These are phyloP conservation scores for Exaiptasia diaphana DNA, from an alignment of 64 coral and sea anemone genomes.

Conservation along the genomic window DNA sequence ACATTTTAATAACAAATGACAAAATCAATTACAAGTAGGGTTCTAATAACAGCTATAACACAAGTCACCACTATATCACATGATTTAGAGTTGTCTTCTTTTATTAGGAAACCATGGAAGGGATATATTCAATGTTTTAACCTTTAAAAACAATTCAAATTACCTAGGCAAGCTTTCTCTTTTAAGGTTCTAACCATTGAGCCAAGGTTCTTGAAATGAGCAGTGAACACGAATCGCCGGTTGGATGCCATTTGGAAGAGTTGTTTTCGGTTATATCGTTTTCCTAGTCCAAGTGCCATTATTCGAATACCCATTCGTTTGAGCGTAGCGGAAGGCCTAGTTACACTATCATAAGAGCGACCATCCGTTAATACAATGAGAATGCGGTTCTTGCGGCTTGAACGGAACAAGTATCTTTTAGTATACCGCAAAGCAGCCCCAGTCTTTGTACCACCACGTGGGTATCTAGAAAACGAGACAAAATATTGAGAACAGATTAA, in stretches of 20 bases:
- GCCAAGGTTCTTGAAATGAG: slow-evolving; percentile 41
- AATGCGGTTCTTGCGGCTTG: slow-evolving; percentile 36
- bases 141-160: not conserved
- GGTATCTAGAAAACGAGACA: slow-evolving; percentile 15
- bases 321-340: not conserved
- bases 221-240: slow-evolving; percentile 47
- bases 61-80: too few species aligned
- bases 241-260: slow-evolving; percentile 45
- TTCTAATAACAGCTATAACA: too few species aligned
- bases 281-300: slow-evolving; percentile 36
- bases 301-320: slow-evolving; percentile 28
- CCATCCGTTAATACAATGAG: slow-evolving; percentile 59
- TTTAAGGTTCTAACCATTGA: slow-evolving; percentile 34
- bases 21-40: too few species aligned
- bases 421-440: slow-evolving; percentile 48
- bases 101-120: too few species aligned
- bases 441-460: slow-evolving; percentile 54
- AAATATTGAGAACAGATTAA: too few species aligned
- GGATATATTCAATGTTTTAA: too few species aligned
- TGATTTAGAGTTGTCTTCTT: too few species aligned
- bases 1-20: too few species aligned
- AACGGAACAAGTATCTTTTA: slow-evolving; percentile 44
- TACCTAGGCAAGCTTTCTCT: slow-evolving; percentile 2
- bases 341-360: slow-evolving; percentile 38
- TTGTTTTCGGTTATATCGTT: slow-evolving; percentile 45